Evolutionary conservation across 2,888 invertebrate species (phyloP), one percentile per base, ranked within the genome.

Genomic region (Limnephilus rhombicus): DNA sequence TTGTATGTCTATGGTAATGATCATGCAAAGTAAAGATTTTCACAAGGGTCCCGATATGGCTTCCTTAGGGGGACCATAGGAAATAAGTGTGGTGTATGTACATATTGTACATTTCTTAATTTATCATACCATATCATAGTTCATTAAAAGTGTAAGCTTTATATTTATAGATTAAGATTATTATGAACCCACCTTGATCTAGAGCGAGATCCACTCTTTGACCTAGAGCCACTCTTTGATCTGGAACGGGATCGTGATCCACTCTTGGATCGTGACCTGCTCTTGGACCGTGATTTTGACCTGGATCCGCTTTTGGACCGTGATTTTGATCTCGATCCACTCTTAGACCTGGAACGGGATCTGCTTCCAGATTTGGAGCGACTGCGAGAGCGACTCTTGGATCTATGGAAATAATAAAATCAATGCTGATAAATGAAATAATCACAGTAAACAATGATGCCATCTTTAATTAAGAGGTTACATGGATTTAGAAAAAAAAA

Each of bases 161-260:
- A 68, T 7, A 68, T 68, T 18, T 18, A 24, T 68, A 18, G 45
- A 68, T 68, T 24, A 68, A 18, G 5, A 24, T 68, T 24, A 68
- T 68, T 68, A 68, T 68, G 68, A 68, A 68, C 68, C 18, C 24
- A 91, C 90, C 95, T 94, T 49, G 95, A 95, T 93, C 95, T 95
- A 9, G 96, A 96, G 80, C 95, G 94, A 41, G 95, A 95, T 68
- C 94, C 94, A 34, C 96, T 95, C 90, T 95, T 95, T 0, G 96
- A 96, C 11, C 95, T 94, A 53, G 94, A 94, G 87, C 94, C 93
- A 18, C 93, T 92, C 85, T 92, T 92, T 29, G 94, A 93, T 88
- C 94, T 94, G 12, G 95, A 95, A 3, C 95, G 94, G 68, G 96
- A 96, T 94, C 95, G 95, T 0, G 96, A 96, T 11, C 95, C 94